Evolutionary conservation across 2,888 invertebrate species (phyloP), one percentile per base, ranked within the genome.

Genomic region (Nemapogon koenigi): DNA sequence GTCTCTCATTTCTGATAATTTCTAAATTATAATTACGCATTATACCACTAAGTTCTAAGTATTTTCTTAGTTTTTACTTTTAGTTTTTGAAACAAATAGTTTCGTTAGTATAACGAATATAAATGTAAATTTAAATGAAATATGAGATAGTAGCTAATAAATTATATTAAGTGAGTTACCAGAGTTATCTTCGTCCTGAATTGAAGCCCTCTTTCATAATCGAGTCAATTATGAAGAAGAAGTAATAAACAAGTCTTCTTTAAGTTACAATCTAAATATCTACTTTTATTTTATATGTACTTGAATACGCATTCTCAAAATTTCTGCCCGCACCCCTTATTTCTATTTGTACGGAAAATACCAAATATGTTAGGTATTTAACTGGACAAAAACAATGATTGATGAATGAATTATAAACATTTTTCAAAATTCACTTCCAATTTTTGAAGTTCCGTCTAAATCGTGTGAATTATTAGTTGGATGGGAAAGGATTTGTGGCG

Each of bases 201-300:
- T 39, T 41, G 44, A 40, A 49, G 46, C 48, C 43, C 46, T 49
- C 48, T 47, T 51, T 55, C 55, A 57, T 68, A 66, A 65, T 62
- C 57, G 63, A 63, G 52, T 46, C 65, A 71, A 71, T 70, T 70
- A 68, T 57, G 61, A 50, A 62, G 62, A 50, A 62, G 62, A 65
- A 66, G 54, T 63, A 68, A 70, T 70, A 67, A 63, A 66, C 63
- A 64, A 58, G 52, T 51, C 42, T 46, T 53, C 60, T 57, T 59
- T 59, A 44, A 13, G 8, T 37, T 33, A 19, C 33, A 11, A 14
- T 18, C 33, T 33, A 10, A 4, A 19, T 19, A 33, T 19, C 15
- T 36, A 36, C 13, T 36, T 36, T 36, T 15, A 27, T 8, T 27
- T 36, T n/a, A n/a, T n/a, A n/a, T n/a, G n/a, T n/a, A n/a, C n/a